Base-by-base conservation (phyloP, 2,888 invertebrate genomes). In the Reticulitermes lucifugus region DNA sequence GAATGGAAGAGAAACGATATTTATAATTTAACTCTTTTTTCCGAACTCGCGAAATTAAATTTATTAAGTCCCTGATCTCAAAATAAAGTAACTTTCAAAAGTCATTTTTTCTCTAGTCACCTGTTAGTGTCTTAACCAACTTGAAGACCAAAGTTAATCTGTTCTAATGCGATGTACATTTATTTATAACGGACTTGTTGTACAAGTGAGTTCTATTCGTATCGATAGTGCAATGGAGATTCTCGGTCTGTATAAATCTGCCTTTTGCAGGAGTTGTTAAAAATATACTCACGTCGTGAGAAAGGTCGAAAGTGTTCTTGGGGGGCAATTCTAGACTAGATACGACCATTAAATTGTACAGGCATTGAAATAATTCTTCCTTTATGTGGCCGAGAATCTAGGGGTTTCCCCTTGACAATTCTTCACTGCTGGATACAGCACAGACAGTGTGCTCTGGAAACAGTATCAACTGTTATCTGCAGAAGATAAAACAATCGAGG, bases 291-390 rank as follows among this genome's bases (percentile, higher is more conserved):
- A 41, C 41, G 73, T 73, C 73, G 35, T 73, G 73, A 73, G 73
- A 73, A 73, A 73, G 41, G 73, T 73, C 14, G 73, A 73, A 73
- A 73, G 29, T 73, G 73, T 73, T 73, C 73, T 41, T 41, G 73
- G 41, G 71, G 73, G 41, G 6, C 65, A 73, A 41, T 41, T 73
- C 35, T 73, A 73, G 73, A 73, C 73, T 73, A 73, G 18, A 73
- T 41, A 73, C 73, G 73, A 21, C 21, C 73, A 41, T 41, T 73
- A 73, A 73, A 73, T 41, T 10, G 29, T 41, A 41, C 41, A 41
- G 7, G 29, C 29, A 14, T 21, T 21, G 41, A 73, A 14, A 73
- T 73, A 41, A 73, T 29, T 73, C 73, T 73, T 73, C 41, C 73
- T 73, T 73, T 73, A 73, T 73, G 12, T 41, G 73, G 73, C 18